Conservation (phyloP, 37 sponge, comb jelly and placozoan genomes). For the Beroe ovata region DNA sequence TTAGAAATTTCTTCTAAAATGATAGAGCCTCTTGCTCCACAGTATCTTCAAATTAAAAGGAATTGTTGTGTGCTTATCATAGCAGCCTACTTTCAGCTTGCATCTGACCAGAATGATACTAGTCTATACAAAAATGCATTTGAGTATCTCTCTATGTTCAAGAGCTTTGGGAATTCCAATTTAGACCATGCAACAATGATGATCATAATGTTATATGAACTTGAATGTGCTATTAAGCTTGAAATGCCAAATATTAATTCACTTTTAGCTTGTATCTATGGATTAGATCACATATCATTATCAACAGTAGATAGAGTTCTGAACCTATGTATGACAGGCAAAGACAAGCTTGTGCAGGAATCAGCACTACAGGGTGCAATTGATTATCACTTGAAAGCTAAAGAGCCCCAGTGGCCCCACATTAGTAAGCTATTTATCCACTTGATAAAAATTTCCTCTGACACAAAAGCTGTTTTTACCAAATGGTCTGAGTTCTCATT, state of each 20-base stretch:
- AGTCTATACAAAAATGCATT: neutral
- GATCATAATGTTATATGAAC: constrained; percentile 6
- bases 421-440: constrained; percentile 5
- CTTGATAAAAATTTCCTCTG: neutral
- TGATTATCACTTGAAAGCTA: neutral
- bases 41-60: neutral
- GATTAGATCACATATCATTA: neutral
- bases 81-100: constrained; percentile 1
- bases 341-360: neutral
- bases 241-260: neutral
- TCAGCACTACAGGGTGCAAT: neutral
- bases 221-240: constrained; percentile 28
- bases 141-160: neutral
- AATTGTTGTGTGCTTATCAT: constrained; percentile 12
- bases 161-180: neutral
- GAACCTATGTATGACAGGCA: neutral
- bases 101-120: neutral
- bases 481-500: neutral
- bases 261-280: neutral
- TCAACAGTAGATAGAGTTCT: constrained; percentile 17
- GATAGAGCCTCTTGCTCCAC: neutral
- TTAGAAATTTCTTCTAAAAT: neutral
- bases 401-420: neutral
- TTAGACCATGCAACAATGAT: constrained; percentile 10
- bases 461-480: neutral